Percentiles rank a stretch among this genome's conserved stretches.
Conservation (phyloP, 2,113 vertebrate species). For the Xyliphius kryptos region DNA sequence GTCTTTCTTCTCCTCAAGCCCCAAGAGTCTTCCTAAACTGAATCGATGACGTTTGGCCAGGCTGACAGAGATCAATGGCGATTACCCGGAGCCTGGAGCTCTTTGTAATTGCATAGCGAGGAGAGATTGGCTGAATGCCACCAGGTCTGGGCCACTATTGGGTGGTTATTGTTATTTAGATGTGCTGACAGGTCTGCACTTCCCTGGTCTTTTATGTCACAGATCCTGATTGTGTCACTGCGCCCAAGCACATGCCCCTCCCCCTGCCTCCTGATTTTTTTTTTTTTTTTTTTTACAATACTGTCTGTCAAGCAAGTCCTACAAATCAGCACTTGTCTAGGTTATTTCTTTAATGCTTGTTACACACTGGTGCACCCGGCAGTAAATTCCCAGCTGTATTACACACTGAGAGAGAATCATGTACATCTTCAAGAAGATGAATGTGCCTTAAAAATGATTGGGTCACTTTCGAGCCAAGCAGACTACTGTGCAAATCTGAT, state of each 20-base stretch:
- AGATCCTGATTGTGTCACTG: conserved; percentile 33
- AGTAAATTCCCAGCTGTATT: conserved; percentile 24
- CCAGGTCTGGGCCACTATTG: conserved; percentile 25
- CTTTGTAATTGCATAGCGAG: conserved; percentile 51
- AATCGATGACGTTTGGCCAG: conserved; percentile 38
- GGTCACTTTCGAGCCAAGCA: conserved; percentile 7
- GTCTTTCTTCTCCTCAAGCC: conserved; percentile 7
- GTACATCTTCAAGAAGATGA: conserved; percentile 8
- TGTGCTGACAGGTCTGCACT: conserved; percentile 42
- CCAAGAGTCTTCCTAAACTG: conserved; percentile 19
- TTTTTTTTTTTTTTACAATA: conserved; percentile 32
- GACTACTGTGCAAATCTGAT: conserved; percentile 17
- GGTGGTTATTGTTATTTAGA: conserved; percentile 45
- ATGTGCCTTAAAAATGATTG: conserved; percentile 4
- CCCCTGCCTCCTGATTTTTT: neutral
- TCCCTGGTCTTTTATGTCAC: conserved; percentile 29
- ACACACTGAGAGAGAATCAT: conserved; percentile 15
- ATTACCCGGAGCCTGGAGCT: conserved; percentile 42
- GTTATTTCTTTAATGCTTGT: conserved; percentile 22
- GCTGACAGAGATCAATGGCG: conserved; percentile 43
- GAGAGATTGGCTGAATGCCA: conserved; percentile 44
- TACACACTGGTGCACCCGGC: conserved; percentile 18
- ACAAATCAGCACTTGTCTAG: conserved; percentile 30
- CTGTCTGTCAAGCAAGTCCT: conserved; percentile 5
- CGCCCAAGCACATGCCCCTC: conserved; percentile 3